These are phyloP conservation scores for Hololepta plana DNA, from an alignment of 2,888 invertebrate genomes.

Conservation along the genomic window DNA sequence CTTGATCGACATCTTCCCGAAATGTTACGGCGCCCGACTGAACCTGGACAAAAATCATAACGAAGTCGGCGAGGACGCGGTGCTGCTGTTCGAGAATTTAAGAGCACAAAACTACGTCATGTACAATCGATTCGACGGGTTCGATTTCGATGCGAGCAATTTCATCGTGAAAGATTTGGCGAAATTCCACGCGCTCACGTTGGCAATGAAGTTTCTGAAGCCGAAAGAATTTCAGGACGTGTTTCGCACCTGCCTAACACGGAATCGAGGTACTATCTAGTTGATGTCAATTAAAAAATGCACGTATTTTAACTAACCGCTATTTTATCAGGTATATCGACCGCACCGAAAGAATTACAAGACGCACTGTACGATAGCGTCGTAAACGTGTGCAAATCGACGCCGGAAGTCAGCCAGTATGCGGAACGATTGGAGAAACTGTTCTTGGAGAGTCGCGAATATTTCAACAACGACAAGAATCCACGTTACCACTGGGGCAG, in stretches of 20 bases:
- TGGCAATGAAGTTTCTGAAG: conserved; percentile 31
- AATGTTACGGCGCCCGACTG: conserved; percentile 35
- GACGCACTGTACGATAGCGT: conserved; percentile 19
- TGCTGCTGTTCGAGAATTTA: conserved; percentile 38
- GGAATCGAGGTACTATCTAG: too few species aligned
- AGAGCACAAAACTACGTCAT: conserved; percentile 31
- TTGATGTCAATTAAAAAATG: too few species aligned
- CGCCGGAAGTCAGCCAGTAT: conserved; percentile 16
- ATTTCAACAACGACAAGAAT: conserved; percentile 8
- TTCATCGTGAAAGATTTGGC: conserved; percentile 32
- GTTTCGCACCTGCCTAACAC: conserved; percentile 24
- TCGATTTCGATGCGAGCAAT: conserved; percentile 30
- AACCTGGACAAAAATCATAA: conserved; percentile 22
- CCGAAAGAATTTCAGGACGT: conserved; percentile 27
- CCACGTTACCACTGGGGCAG: conserved; percentile 11
- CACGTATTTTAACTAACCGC: too few species aligned
- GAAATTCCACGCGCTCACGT: conserved; percentile 36
- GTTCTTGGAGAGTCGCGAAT: conserved; percentile 8
- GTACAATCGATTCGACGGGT: conserved; percentile 30
- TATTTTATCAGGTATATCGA: conserved; percentile 19
- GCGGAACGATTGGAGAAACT: conserved; percentile 16
- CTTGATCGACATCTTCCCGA: conserved; percentile 30
- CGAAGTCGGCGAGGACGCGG: conserved; percentile 35
- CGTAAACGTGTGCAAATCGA: conserved; percentile 15
- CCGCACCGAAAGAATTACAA: conserved; percentile 19